Evolutionary conservation across 2,797 vertebrate species (phyloP).

Genomic region (Simalia tracyae): DNA sequence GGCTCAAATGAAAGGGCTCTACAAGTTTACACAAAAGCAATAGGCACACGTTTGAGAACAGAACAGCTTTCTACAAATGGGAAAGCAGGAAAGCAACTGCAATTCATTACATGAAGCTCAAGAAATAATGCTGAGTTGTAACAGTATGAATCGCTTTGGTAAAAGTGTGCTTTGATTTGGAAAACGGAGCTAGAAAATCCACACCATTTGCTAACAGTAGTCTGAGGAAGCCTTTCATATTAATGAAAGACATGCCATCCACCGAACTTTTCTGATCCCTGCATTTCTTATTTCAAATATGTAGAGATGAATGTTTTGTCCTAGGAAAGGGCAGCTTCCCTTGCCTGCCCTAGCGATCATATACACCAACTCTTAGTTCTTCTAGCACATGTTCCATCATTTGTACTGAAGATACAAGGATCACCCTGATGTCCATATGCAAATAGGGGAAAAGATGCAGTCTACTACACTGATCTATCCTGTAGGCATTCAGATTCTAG

Average conservation of each 20-base stretch:
- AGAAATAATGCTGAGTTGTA: constrained; percentile 11
- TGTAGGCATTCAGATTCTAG: constrained; percentile 47
- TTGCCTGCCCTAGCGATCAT: not conserved
- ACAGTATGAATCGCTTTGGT: not conserved
- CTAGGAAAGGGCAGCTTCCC: not conserved
- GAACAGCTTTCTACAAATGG: not conserved
- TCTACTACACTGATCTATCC: constrained; percentile 18
- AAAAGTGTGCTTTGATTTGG: not conserved
- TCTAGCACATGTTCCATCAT: not conserved
- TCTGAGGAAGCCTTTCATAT: not conserved
- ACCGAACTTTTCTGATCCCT: not conserved
- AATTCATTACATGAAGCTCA: constrained; percentile 23
- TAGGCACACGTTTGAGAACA: constrained; percentile 32
- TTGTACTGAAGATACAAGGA: not conserved
- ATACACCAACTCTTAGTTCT: not conserved
- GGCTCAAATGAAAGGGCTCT: constrained; percentile 43
- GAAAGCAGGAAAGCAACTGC: constrained; percentile 18
- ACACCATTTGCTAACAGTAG: constrained; percentile 5
- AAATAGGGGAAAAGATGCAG: constrained; percentile 15
- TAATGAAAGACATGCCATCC: not conserved
- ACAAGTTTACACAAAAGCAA: constrained; percentile 39
- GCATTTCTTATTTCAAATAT: not conserved
- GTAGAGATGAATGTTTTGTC: not conserved
- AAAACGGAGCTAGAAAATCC: not conserved
- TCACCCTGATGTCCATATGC: not conserved